These are phyloP conservation scores for Apeira syringaria DNA, from an alignment of 2,888 invertebrate genomes.

Conservation along the genomic window DNA sequence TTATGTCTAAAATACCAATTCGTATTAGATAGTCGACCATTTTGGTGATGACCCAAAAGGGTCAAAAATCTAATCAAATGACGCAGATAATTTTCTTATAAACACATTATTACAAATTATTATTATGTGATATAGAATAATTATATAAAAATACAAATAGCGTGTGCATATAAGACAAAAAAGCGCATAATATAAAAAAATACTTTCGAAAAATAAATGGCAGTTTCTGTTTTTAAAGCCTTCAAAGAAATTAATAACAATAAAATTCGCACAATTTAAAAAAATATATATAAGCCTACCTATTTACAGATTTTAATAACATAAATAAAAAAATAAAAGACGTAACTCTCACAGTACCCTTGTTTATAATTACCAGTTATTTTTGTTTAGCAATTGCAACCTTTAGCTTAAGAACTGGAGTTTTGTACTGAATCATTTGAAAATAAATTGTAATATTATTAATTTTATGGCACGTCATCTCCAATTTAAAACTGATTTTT, in stretches of 20 bases:
- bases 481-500: conserved; percentile 36
- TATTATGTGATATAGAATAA: conserved; percentile 25
- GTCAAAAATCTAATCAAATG: conserved; percentile 72
- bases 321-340: conserved; percentile 37
- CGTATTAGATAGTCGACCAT: conserved; percentile 75
- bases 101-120: conserved; percentile 37
- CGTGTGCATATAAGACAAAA: conserved; percentile 4
- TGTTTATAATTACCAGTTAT: neutral
- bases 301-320: conserved; percentile 51
- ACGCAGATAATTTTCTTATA: conserved; percentile 39
- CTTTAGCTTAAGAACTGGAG: conserved; percentile 47
- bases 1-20: conserved; percentile 49
- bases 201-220: conserved; percentile 19
- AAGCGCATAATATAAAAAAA: conserved; percentile 7
- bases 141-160: conserved; percentile 14
- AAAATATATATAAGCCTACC: conserved; percentile 42
- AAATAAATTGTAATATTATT: conserved; percentile 17
- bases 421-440: conserved; percentile 38
- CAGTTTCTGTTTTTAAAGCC: conserved; percentile 23
- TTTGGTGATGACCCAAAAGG: conserved; percentile 58
- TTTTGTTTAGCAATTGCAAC: neutral
- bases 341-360: conserved; percentile 4
- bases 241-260: conserved; percentile 14
- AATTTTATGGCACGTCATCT: conserved; percentile 58
- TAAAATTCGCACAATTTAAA: conserved; percentile 17